phyloP scores from a whole-genome alignment of 2,888 invertebrate genomes.

The Tenodera sinensis region DNA sequence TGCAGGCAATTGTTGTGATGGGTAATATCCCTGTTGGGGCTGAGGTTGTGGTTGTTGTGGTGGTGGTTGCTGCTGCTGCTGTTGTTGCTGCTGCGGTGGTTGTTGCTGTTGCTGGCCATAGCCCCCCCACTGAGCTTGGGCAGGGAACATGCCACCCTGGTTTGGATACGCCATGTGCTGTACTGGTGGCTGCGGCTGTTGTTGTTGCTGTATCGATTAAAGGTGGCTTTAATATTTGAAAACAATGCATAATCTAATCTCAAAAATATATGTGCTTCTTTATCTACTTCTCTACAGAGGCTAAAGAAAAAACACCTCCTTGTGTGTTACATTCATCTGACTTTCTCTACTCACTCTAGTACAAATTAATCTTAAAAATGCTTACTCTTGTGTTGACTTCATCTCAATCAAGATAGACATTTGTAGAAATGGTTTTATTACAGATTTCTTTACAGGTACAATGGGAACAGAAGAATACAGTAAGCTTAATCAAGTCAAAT shows the following conservation, averaged over 20 bases:
- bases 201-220: slow-evolving; percentile 17
- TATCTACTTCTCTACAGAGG: too few relatives aligned
- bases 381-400: too few relatives aligned
- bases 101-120: slow-evolving; percentile 47
- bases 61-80: slow-evolving; percentile 45
- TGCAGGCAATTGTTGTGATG: slow-evolving; percentile 39
- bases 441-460: too few relatives aligned
- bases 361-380: too few relatives aligned
- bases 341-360: too few relatives aligned
- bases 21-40: slow-evolving; percentile 42
- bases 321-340: not conserved
- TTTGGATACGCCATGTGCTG: slow-evolving; percentile 37
- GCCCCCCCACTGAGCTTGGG: slow-evolving; percentile 37
- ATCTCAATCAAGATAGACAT: too few relatives aligned
- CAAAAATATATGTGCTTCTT: too few relatives aligned
- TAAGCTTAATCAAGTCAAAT: too few relatives aligned
- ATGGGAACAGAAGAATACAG: too few relatives aligned
- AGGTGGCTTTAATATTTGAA: not conserved
- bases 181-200: slow-evolving; percentile 40
- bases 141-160: slow-evolving; percentile 39
- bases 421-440: too few relatives aligned
- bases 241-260: not conserved
- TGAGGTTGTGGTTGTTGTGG: slow-evolving; percentile 45
- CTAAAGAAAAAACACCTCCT: too few relatives aligned
- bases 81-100: slow-evolving; percentile 47